Evolutionary conservation across 2,797 vertebrate species (phyloP).

Genomic region (Coluber constrictor): DNA sequence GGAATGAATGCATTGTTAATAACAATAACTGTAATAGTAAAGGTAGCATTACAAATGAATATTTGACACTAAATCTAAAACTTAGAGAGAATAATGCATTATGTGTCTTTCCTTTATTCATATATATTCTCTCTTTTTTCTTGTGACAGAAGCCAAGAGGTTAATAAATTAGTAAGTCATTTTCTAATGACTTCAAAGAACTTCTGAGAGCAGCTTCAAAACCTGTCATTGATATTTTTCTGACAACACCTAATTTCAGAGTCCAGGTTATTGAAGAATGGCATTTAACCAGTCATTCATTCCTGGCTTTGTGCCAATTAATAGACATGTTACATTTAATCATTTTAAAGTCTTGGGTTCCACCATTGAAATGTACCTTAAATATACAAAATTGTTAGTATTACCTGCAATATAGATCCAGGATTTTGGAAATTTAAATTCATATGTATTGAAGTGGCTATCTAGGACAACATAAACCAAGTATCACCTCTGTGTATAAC

Average conservation of each 20-base stretch:
- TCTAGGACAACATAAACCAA: neutral
- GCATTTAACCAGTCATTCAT: neutral
- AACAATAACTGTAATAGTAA: neutral
- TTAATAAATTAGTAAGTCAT: neutral
- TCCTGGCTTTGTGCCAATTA: slow-evolving; percentile 7
- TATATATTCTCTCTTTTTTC: neutral
- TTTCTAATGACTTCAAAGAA: slow-evolving; percentile 4
- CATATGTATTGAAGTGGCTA: neutral
- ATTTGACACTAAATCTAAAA: neutral
- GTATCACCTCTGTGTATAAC: neutral
- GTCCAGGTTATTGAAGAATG: neutral
- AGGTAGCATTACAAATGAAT: neutral
- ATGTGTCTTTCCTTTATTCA: neutral
- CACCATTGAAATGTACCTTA: neutral
- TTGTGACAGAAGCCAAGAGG: slow-evolving; percentile 4
- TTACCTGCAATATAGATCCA: neutral
- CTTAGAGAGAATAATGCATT: neutral
- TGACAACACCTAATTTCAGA: neutral
- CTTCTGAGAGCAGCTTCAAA: neutral
- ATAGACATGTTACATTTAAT: slow-evolving; percentile 25
- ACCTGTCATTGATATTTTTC: neutral
- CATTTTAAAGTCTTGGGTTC: slow-evolving; percentile 15
- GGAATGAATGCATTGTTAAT: neutral
- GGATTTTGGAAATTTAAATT: neutral
- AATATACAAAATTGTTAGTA: neutral